Conservation (phyloP, 1,140 invertebrate species). For the Drosophila arawakana region DNA sequence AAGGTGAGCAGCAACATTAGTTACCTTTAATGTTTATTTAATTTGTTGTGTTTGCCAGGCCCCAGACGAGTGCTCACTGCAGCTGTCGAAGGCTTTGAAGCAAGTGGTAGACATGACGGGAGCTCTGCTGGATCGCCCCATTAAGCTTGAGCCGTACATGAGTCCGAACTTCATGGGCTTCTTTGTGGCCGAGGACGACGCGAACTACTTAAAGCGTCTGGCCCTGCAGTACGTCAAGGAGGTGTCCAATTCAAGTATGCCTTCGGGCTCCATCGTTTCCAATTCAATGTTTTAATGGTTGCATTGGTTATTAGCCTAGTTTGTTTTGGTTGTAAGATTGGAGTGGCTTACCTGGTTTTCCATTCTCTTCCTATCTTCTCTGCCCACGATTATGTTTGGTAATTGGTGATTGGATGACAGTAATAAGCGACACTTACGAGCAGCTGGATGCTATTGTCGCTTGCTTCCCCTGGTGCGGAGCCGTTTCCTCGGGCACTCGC, state of each 20-base stretch:
- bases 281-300: conserved; percentile 45
- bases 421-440: conserved; percentile 87
- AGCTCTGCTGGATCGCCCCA: conserved; percentile 86
- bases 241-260: conserved; percentile 89
- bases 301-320: conserved; percentile 39
- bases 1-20: conserved; percentile 86
- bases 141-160: conserved; percentile 92
- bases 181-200: conserved; percentile 92
- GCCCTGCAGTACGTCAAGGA: conserved; percentile 91
- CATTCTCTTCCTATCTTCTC: conserved; percentile 59
- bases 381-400: conserved; percentile 11
- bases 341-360: conserved; percentile 68
- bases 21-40: neutral
- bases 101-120: conserved; percentile 89
- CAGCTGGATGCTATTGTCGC: conserved; percentile 89
- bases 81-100: conserved; percentile 88
- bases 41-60: conserved; percentile 85
- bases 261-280: conserved; percentile 40
- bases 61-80: conserved; percentile 89
- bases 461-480: conserved; percentile 89
- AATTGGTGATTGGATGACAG: conserved; percentile 57
- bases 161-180: conserved; percentile 95
- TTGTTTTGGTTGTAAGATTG: conserved; percentile 48
- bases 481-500: conserved; percentile 81
- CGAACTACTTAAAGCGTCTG: conserved; percentile 90